Evolutionary conservation across 2,113 vertebrate species (phyloP), one percentile per base, ranked within the genome.

Genomic region (Danio rerio): DNA sequence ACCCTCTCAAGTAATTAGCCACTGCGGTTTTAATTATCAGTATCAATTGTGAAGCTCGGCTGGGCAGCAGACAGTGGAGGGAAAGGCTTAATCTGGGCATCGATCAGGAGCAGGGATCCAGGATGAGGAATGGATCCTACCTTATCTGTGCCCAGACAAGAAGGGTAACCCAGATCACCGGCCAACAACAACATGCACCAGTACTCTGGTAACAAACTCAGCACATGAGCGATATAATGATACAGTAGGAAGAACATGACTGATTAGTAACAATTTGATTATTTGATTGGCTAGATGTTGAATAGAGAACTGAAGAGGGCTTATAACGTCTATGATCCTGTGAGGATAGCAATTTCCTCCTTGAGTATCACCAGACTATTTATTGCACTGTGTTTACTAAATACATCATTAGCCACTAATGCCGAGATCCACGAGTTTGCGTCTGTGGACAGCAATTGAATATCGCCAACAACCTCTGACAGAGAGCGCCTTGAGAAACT

Each of bases 81-180:
- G 88, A 90, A 82, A 43, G 42, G 72, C 86, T 89, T 73, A 92
- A 93, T 93, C 92, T 88, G 86, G 49, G 65, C 76, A 55, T 83
- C 78, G 90, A 93, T 93, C 91, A 83, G 91, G 89, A 90, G 89
- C 90, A 85, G 68, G 47, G 89, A 88, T 92, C 90, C 88, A 89
- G 89, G 90, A 55, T 86, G 92, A 90, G 92, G 92, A 92, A 93
- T 92, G 87, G 92, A 93, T 92, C 90, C 82, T 87, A 89, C 87
- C 89, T 93, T 93, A 93, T 92, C 92, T 90, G 87, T 80, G 83
- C 89, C 86, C 88, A 88, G 86, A 92, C 89, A 91, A 92, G 90
- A 91, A 89, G 90, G 84, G 88, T 89, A 90, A 91, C 90, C 92
- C 89, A 83, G 88, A 77, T 86, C 91, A 89, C 91, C 90, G 90